Percentiles rank a stretch among this genome's conserved stretches.
These are phyloP conservation scores for Bombycilla garrulus DNA, from an alignment of 2,113 vertebrate genomes.

Conservation along the genomic window DNA sequence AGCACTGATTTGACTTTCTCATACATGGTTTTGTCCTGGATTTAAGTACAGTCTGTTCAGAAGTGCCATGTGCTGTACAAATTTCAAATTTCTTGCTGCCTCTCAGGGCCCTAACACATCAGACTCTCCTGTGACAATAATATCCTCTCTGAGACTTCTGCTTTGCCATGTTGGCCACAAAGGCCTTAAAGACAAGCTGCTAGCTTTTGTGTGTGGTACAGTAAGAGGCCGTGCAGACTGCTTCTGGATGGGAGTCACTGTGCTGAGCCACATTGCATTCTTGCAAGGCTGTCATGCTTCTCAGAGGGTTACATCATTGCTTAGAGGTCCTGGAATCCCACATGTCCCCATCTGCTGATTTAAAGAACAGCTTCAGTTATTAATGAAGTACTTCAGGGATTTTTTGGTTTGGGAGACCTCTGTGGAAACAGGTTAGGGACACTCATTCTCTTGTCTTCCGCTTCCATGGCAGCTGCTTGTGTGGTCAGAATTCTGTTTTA, in stretches of 20 bases:
- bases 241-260: not conserved
- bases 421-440: not conserved
- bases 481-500: not conserved
- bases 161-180: not conserved
- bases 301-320: not conserved
- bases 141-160: not conserved
- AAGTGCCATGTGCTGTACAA: not conserved
- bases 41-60: not conserved
- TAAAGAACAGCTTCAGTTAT: not conserved
- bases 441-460: not conserved
- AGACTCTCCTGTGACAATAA: not conserved
- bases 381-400: not conserved
- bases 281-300: not conserved
- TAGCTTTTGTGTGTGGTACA: not conserved
- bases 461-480: not conserved
- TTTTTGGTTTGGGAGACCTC: not conserved
- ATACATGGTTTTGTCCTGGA: not conserved
- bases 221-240: not conserved
- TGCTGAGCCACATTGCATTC: not conserved
- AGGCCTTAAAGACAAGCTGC: not conserved
- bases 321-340: not conserved
- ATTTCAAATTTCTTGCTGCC: slow-evolving; percentile 7
- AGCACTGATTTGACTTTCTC: not conserved
- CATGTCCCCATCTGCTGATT: not conserved
- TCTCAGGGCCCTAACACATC: not conserved